A percentile compares a stretch with the other conserved stretches of the same genome.
Conservation (phyloP, 2,797 vertebrate species). For the Graptemys geographica region DNA sequence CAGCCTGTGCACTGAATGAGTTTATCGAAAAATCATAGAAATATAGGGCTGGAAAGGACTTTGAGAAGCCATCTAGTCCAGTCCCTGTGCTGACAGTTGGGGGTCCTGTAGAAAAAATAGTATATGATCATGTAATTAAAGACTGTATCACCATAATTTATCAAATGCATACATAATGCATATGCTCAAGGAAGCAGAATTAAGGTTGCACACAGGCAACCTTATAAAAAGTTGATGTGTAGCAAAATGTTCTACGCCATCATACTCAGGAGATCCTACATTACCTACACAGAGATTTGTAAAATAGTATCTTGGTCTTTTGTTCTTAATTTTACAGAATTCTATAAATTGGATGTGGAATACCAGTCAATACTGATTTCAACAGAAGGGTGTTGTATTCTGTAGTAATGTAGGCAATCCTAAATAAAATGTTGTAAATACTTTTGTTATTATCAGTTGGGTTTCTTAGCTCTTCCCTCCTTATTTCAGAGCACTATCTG, state of each 20-base stretch:
- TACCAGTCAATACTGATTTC: background rate
- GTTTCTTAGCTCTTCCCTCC: background rate
- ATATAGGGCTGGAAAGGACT: no score
- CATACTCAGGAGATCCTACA: background rate
- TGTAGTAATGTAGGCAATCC: background rate
- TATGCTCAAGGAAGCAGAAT: background rate
- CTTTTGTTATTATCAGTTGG: background rate
- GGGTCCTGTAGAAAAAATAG: no score
- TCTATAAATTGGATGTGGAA: no score
- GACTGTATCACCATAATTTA: no score
- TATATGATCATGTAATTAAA: no score
- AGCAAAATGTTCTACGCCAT: background rate
- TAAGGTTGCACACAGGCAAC: background rate
- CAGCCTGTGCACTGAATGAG: no score
- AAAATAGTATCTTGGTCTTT: background rate
- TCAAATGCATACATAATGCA: no score
- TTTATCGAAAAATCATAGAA: no score
- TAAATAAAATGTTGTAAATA: background rate
- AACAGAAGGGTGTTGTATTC: background rate
- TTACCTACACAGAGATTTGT: background rate
- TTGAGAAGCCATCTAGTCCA: no score
- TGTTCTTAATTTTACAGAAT: background rate
- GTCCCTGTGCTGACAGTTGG: no score
- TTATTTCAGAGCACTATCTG: background rate
- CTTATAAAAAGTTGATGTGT: background rate